Evolutionary conservation across 1,140 invertebrate species (phyloP).

Genomic region (Eriocheir sinensis): DNA sequence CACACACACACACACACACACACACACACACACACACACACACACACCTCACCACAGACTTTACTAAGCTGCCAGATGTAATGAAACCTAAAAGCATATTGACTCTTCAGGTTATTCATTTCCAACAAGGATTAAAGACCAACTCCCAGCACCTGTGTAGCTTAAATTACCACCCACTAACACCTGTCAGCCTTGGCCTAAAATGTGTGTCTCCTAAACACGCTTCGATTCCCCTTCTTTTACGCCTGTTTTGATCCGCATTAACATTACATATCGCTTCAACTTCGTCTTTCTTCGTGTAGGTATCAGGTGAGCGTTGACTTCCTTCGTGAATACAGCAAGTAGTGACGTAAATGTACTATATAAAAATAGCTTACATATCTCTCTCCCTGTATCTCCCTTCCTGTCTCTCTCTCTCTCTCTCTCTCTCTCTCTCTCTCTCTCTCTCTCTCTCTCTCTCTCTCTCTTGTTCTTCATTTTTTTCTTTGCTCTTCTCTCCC

Average conservation of each 20-base stretch:
- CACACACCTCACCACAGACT: slow-evolving; percentile 8
- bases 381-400: not conserved
- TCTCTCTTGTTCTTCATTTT: too few species aligned
- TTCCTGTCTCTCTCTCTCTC: not conserved
- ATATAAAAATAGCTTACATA: not conserved
- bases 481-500: too few species aligned
- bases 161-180: too few species aligned
- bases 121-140: too few species aligned
- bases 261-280: too few species aligned
- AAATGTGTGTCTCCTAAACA: too few species aligned
- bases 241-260: too few species aligned
- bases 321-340: not conserved
- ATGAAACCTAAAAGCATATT: not conserved
- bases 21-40: slow-evolving; percentile 54
- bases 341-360: not conserved
- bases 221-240: too few species aligned
- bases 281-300: too few species aligned
- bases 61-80: not conserved
- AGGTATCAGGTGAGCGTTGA: not conserved
- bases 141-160: too few species aligned
- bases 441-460: slow-evolving; percentile 22
- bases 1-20: slow-evolving; percentile 52
- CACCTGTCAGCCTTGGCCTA: too few species aligned
- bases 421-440: not conserved
- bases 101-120: too few species aligned